Base-by-base conservation (phyloP, 1,140 invertebrate species). In the Wasmannia auropunctata region DNA sequence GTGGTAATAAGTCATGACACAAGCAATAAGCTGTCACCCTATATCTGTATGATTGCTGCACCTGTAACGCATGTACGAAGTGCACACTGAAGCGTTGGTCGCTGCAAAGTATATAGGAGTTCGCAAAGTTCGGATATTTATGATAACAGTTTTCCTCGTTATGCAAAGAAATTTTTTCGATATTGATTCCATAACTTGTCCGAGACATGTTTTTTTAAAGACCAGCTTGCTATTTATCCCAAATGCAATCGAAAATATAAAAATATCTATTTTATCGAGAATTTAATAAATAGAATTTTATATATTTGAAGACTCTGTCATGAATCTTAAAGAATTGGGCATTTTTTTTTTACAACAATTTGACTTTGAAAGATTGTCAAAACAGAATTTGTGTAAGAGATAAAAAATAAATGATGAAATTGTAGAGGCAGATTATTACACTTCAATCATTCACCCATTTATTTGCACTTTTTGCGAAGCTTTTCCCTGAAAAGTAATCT, bases 1-100 rank as follows among this genome's bases (percentile, higher is more conserved):
- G 25, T 54, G 54, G 63, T 86, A 79, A 86, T 86, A 81, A 81
- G 76, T 81, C 63, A 81, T 22, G 76, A 60, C 22, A 43, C 54
- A 49, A 72, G 62, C 51, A 80, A 37, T 86, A 86, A 86, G 37
- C 34, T 69, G 37, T 60, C 63, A 67, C 51, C n/a, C 40, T 69
- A 69, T 49, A 67, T 65, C 37, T 49, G 28, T 25, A 19, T 22
- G 51, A 14, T 46, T 40, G 54, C 40, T 37, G 40, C 8, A 40
- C 46, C 65, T 25, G n/a, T 37, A 22, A 54, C 56, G 25, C 40
- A 56, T 16, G 22, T 19, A 22, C 37, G 28, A 34, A 16, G n/a
- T n/a, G n/a, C n/a, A n/a, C 14, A 10, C 22, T 56, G 51, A 72
- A 81, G 40, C 19, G 28, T 56, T 43, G 43, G 37, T 14, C n/a